phyloP scores from a whole-genome alignment of 2,888 invertebrate genomes.

The Tipula helvola region DNA sequence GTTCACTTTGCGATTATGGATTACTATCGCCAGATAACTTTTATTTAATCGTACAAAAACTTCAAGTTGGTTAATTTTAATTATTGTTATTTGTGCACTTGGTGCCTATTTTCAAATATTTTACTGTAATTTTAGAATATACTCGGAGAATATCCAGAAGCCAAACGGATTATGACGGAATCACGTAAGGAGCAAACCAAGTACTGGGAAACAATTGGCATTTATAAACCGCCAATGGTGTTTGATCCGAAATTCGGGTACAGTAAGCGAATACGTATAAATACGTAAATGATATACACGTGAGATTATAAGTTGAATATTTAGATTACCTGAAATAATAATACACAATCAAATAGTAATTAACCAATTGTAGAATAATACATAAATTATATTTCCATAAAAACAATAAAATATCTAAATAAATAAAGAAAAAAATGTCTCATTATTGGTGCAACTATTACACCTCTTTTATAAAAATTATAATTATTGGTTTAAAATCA shows the following conservation, averaged over 20 bases:
- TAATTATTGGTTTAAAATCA: too few relatives aligned
- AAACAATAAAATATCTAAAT: too few relatives aligned
- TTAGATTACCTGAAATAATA: not conserved
- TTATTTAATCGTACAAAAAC: not conserved
- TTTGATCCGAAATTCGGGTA: not conserved
- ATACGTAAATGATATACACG: not conserved
- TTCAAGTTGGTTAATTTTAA: not conserved
- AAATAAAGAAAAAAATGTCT: too few relatives aligned
- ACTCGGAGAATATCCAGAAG: not conserved
- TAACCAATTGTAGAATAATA: not conserved
- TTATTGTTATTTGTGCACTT: not conserved
- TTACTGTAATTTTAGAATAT: not conserved
- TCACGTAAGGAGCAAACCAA: not conserved
- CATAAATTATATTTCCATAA: too few relatives aligned
- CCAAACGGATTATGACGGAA: not conserved
- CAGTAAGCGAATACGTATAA: not conserved
- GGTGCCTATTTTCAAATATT: not conserved
- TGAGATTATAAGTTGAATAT: not conserved
- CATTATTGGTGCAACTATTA: too few relatives aligned
- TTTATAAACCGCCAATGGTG: not conserved
- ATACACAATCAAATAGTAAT: not conserved
- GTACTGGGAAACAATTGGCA: not conserved
- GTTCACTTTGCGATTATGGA: conserved; percentile 81
- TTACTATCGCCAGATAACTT: conserved; percentile 48
- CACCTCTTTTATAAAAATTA: too few relatives aligned